Conservation (phyloP, 2,888 invertebrate species). For the Phyllotreta striolata region DNA sequence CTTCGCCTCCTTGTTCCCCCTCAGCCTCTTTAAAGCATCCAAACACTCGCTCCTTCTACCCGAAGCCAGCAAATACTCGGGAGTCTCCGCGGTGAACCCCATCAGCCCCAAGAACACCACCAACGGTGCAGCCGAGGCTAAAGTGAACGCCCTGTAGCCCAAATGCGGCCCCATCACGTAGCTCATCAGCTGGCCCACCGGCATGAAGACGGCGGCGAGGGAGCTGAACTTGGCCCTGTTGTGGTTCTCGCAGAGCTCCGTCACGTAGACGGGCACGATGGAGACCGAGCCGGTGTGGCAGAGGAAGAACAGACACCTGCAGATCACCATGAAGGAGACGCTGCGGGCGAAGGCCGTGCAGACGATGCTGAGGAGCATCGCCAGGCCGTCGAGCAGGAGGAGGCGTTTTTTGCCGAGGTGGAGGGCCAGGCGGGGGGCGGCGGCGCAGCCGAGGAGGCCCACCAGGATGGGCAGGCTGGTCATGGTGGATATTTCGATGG, state of each 20-base stretch:
- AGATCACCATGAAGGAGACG: neutral
- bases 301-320: neutral
- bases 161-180: slow-evolving; percentile 23
- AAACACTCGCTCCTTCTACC: slow-evolving; percentile 14
- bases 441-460: neutral
- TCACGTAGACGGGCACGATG: slow-evolving; percentile 56
- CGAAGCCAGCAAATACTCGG: slow-evolving; percentile 13
- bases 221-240: slow-evolving; percentile 29
- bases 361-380: neutral
- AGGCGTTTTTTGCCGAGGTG: slow-evolving; percentile 16
- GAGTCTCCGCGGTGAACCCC: slow-evolving; percentile 26
- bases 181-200: slow-evolving; percentile 19
- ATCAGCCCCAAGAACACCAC: slow-evolving; percentile 6
- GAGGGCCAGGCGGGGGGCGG: slow-evolving; percentile 10
- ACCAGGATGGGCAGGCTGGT: slow-evolving; percentile 12
- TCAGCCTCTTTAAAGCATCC: slow-evolving; percentile 16
- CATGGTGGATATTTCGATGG: slow-evolving; percentile 17
- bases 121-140: slow-evolving; percentile 17
- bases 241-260: slow-evolving; percentile 30
- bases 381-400: slow-evolving; percentile 3
- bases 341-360: slow-evolving; percentile 15
- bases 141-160: slow-evolving; percentile 14
- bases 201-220: slow-evolving; percentile 12
- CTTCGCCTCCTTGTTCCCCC: slow-evolving; percentile 13
- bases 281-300: slow-evolving; percentile 31